Conservation (phyloP, 2,888 invertebrate genomes). For the Tillus elongatus region DNA sequence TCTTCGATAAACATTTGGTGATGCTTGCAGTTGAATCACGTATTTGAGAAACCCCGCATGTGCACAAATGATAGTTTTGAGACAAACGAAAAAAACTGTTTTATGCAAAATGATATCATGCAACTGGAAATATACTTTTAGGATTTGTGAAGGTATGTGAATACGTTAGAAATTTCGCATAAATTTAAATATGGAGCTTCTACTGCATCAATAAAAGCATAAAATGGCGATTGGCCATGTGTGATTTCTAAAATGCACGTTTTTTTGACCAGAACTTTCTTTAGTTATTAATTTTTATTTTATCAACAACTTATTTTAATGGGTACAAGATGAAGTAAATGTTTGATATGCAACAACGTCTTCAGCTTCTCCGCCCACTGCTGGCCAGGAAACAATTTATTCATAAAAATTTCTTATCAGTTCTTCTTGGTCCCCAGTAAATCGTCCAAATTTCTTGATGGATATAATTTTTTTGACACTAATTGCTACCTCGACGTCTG, state of each 20-base stretch:
- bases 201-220: too few relatives aligned
- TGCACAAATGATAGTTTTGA: not conserved
- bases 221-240: not conserved
- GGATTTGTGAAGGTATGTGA: too few relatives aligned
- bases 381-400: not conserved
- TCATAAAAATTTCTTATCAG: not conserved
- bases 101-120: not conserved
- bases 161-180: too few relatives aligned
- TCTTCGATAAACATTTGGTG: slow-evolving; percentile 2
- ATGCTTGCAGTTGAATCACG: not conserved
- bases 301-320: not conserved
- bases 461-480: not conserved
- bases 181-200: too few relatives aligned
- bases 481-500: not conserved
- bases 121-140: too few relatives aligned
- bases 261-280: not conserved
- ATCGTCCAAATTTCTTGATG: slow-evolving; percentile 3
- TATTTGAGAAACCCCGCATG: slow-evolving; percentile 1
- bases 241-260: not conserved
- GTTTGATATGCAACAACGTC: not conserved
- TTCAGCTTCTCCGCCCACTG: not conserved
- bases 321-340: not conserved
- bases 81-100: slow-evolving; percentile 2
- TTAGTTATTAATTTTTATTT: not conserved
- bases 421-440: not conserved